A percentile compares a stretch with the other conserved stretches of the same genome.
Conservation (phyloP, 1,140 invertebrate species). For the Tetramorium parvispinum region DNA sequence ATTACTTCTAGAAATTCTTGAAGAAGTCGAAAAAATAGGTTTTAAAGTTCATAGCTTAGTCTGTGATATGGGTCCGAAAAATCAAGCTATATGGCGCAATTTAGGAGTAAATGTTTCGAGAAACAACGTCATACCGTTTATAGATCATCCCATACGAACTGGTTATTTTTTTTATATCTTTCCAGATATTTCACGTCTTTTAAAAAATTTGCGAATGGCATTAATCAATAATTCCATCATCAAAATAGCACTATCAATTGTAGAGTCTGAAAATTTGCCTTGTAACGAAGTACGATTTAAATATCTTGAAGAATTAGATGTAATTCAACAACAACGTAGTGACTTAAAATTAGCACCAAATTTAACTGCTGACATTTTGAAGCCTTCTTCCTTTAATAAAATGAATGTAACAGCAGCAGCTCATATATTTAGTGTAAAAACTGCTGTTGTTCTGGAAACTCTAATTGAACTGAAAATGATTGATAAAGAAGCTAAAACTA, state of each 20-base stretch:
- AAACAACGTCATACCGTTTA: not conserved
- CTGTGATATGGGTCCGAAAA: not conserved
- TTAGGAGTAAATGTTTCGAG: not conserved
- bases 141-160: not conserved
- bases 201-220: not conserved
- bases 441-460: not conserved
- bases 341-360: conserved; percentile 6
- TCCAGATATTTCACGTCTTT: not conserved
- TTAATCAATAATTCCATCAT: conserved; percentile 1
- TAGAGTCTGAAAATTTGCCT: not conserved
- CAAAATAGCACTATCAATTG: not conserved
- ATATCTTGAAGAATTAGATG: not conserved
- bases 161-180: not conserved
- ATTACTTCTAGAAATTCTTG: not conserved
- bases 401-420: not conserved
- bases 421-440: not conserved
- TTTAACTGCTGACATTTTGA: not conserved
- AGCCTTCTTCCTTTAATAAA: not conserved
- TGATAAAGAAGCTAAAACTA: not conserved
- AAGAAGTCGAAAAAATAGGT: not conserved
- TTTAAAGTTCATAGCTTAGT: not conserved
- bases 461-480: not conserved
- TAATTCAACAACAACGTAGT: not conserved
- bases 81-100: not conserved
- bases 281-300: conserved; percentile 1